Evolutionary conservation across 2,113 vertebrate genomes (phyloP).

Genomic region (Cyphotilapia sp.): DNA sequence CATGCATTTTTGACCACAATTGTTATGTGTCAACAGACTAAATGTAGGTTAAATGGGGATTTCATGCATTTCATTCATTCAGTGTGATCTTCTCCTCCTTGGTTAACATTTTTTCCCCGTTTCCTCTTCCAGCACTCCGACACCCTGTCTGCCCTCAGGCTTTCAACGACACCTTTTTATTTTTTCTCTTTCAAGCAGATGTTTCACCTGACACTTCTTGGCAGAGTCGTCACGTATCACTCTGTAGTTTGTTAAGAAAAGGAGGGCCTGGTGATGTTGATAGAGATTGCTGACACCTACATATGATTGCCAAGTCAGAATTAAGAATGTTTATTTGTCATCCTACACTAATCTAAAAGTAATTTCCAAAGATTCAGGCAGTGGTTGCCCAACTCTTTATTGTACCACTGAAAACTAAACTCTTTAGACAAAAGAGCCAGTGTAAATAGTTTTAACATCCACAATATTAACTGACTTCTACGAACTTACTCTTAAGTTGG

Average conservation of each 20-base stretch:
- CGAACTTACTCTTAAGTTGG: rapidly evolving
- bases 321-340: background rate
- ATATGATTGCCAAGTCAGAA: background rate
- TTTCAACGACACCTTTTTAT: background rate
- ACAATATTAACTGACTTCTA: background rate
- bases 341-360: background rate
- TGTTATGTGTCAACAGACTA: background rate
- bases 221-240: background rate
- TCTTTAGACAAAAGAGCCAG: background rate
- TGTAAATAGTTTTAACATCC: background rate
- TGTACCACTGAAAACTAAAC: background rate
- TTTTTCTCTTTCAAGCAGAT: conserved; percentile 6
- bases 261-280: background rate
- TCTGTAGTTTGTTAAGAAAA: conserved; percentile 33
- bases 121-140: background rate
- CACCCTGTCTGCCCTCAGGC: conserved; percentile 22
- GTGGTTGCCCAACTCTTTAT: background rate
- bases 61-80: background rate
- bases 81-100: background rate
- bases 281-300: background rate
- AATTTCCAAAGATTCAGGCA: background rate
- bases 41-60: background rate
- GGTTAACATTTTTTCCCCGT: background rate
- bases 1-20: background rate
- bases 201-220: conserved; percentile 37